A percentile compares a stretch with the other conserved stretches of the same genome.
Evolutionary conservation across 1,140 invertebrate species (phyloP).

Genomic region (Sipha flava): DNA sequence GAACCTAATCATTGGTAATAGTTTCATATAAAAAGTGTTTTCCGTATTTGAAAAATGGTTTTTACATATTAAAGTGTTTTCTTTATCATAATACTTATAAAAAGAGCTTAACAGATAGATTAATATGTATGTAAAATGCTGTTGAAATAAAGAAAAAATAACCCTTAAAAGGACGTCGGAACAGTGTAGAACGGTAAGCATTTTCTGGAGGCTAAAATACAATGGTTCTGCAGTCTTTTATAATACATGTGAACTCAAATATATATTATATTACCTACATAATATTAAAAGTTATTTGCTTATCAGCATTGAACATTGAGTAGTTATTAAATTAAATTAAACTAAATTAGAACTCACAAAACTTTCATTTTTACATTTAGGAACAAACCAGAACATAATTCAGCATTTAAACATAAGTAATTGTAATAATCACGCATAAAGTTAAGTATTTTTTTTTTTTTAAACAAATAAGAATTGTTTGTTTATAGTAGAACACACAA

Average conservation of each 20-base stretch:
- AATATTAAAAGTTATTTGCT: constrained; percentile 13
- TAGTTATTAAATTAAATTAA: not conserved
- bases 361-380: not conserved
- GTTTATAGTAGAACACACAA: no score
- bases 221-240: not conserved
- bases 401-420: not conserved
- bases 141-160: not conserved
- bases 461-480: no score
- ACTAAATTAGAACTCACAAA: not conserved
- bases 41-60: not conserved
- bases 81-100: not conserved
- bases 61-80: not conserved
- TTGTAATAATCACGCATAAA: no score
- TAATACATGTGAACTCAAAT: not conserved
- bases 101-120: not conserved
- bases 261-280: not conserved
- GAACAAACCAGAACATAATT: not conserved
- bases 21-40: no score
- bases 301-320: not conserved
- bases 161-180: not conserved
- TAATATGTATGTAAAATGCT: constrained; percentile 13
- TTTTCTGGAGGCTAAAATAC: not conserved
- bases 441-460: no score
- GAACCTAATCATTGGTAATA: not conserved
- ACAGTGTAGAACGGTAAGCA: not conserved